A percentile compares a stretch with the other conserved stretches of the same genome.
These are phyloP conservation scores for Drosophila pandora DNA, from an alignment of 1,140 invertebrate genomes.

Conservation along the genomic window DNA sequence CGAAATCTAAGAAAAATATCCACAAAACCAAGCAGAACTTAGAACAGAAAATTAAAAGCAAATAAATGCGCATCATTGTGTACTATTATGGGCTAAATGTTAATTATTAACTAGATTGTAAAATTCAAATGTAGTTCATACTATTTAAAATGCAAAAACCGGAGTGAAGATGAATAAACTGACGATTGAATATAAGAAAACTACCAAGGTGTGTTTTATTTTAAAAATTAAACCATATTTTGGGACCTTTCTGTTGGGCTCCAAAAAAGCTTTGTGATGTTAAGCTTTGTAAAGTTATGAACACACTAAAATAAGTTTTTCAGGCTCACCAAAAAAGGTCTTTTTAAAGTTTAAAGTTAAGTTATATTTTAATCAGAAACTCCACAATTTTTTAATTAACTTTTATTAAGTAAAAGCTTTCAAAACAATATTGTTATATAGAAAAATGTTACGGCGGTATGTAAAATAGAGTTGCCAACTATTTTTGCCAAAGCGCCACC, in stretches of 20 bases:
- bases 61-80: constrained; percentile 66
- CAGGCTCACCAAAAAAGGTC: too few species aligned
- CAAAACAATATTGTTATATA: too few species aligned
- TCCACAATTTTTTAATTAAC: too few species aligned
- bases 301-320: too few species aligned
- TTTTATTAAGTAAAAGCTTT: too few species aligned
- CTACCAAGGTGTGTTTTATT: background rate
- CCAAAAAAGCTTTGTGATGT: too few species aligned
- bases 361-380: too few species aligned
- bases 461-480: background rate
- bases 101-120: constrained; percentile 80
- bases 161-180: constrained; percentile 62
- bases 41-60: constrained; percentile 28
- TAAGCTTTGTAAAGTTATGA: too few species aligned
- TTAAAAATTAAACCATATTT: too few species aligned
- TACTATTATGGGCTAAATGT: constrained; percentile 81
- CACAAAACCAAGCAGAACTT: constrained; percentile 26
- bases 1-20: constrained; percentile 28
- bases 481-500: background rate
- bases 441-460: too few species aligned
- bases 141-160: constrained; percentile 75
- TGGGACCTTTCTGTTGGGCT: too few species aligned
- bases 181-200: constrained; percentile 53
- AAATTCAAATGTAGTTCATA: constrained; percentile 81
- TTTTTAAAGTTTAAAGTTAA: too few species aligned